Evolutionary conservation across 2,888 invertebrate genomes (phyloP).

Genomic region (Lepidonotus clava): DNA sequence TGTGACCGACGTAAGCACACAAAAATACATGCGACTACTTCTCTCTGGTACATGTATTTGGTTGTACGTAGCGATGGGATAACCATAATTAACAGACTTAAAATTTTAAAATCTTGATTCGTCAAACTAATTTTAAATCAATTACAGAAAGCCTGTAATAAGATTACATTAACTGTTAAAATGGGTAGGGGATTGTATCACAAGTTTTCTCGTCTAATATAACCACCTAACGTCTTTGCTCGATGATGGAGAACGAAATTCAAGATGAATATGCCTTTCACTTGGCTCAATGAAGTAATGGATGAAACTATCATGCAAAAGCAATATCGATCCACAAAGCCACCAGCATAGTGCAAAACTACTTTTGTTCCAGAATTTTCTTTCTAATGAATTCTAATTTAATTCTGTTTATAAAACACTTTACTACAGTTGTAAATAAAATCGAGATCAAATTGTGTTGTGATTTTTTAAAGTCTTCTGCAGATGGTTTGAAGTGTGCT

Average conservation of each 20-base stretch:
- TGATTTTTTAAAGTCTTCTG: not conserved
- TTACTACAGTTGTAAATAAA: no score
- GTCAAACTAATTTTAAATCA: no score
- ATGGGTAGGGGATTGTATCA: slow-evolving; percentile 30
- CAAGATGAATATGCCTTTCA: slow-evolving; percentile 10
- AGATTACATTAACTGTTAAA: not conserved
- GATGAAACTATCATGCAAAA: slow-evolving; percentile 22
- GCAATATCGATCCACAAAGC: not conserved
- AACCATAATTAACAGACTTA: no score
- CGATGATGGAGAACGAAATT: slow-evolving; percentile 5
- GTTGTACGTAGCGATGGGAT: no score
- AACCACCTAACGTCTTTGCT: slow-evolving; percentile 27
- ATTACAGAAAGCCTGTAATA: slow-evolving; percentile 7
- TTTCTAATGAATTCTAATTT: no score
- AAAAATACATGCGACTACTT: slow-evolving; percentile 26
- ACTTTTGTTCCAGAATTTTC: no score
- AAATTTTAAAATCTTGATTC: no score
- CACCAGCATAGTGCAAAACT: slow-evolving; percentile 22
- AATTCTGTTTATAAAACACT: no score
- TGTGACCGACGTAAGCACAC: not conserved
- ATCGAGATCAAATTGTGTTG: not conserved
- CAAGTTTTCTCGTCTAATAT: slow-evolving; percentile 26
- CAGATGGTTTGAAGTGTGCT: not conserved
- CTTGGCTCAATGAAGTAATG: slow-evolving; percentile 18
- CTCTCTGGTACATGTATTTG: no score